Conservation (phyloP, 2,113 vertebrate genomes). For the Phrynosoma platyrhinos region DNA sequence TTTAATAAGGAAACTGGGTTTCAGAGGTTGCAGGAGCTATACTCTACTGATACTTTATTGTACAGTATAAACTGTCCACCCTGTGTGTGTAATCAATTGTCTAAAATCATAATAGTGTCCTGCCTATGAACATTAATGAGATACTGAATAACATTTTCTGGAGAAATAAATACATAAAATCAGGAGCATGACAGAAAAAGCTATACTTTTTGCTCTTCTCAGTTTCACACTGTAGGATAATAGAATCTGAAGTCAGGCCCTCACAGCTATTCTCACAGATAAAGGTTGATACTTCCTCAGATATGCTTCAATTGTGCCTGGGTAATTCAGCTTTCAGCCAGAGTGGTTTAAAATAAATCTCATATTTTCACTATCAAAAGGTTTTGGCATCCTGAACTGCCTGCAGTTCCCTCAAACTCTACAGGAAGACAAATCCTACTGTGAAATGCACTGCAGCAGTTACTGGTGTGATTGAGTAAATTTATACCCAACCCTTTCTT, state of each 20-base stretch:
- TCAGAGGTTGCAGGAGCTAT: too few species aligned
- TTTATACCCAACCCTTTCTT: not conserved
- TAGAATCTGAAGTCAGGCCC: not conserved
- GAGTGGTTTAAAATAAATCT: not conserved
- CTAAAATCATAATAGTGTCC: not conserved
- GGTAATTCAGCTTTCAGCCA: not conserved
- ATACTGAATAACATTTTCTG: not conserved
- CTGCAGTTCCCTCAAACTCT: not conserved
- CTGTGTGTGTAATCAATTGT: not conserved
- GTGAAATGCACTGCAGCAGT: not conserved
- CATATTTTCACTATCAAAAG: not conserved
- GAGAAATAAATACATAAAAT: not conserved
- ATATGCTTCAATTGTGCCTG: not conserved
- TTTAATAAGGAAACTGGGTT: too few species aligned
- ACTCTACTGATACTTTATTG: too few species aligned
- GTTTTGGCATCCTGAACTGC: not conserved
- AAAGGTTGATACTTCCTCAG: not conserved
- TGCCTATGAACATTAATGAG: not conserved
- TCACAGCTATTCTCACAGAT: not conserved
- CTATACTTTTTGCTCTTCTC: not conserved
- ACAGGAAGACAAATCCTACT: not conserved
- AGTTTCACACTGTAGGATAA: not conserved
- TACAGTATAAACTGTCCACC: too few species aligned
- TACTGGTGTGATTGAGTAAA: not conserved
- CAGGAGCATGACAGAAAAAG: not conserved